Percentiles rank a stretch among this genome's conserved stretches.
phyloP scores from a whole-genome alignment of 2,797 vertebrate genomes.

The Onychomys torridus region DNA sequence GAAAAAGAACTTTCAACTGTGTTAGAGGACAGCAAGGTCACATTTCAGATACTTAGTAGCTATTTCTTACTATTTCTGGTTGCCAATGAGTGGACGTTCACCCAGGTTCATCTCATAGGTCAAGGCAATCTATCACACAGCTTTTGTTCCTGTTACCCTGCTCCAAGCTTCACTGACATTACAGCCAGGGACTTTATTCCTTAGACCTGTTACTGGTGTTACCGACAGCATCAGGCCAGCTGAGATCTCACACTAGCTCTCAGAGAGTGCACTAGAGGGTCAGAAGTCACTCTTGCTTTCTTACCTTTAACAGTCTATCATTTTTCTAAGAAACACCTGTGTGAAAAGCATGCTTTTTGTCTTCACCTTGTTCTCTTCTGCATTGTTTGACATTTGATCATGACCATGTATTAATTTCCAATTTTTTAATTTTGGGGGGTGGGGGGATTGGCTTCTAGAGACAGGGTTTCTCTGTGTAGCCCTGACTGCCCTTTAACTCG shows the following conservation, averaged over 20 bases:
- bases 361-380: conserved; percentile 19
- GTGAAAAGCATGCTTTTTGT: background rate
- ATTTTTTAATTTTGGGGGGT: background rate
- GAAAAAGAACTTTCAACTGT: background rate
- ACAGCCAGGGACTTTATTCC: background rate
- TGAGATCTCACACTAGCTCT: background rate
- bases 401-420: background rate
- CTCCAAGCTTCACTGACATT: background rate
- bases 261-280: background rate
- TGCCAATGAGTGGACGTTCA: background rate
- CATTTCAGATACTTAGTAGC: background rate
- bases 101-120: background rate
- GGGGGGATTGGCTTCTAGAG: background rate
- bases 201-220: background rate
- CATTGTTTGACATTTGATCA: background rate
- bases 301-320: background rate
- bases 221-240: background rate
- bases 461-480: background rate
- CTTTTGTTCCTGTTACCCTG: background rate
- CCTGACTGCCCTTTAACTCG: background rate
- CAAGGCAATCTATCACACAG: background rate
- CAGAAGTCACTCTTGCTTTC: background rate
- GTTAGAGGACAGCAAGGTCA: background rate
- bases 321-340: background rate
- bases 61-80: background rate